Evolutionary conservation across 2,888 invertebrate genomes (phyloP).

Genomic region (Microctonus aethiopoides): DNA sequence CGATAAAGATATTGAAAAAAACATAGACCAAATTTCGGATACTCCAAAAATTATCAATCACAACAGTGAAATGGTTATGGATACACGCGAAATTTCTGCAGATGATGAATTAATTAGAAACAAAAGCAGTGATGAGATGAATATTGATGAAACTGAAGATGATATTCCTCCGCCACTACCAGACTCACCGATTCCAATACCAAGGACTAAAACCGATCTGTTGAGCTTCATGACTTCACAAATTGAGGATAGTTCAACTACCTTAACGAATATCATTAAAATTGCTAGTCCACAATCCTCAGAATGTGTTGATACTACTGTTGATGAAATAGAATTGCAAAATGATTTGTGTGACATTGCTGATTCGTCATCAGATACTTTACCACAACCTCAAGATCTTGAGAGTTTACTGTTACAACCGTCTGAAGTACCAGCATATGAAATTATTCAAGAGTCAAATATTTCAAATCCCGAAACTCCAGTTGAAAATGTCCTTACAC

Average conservation of each 20-base stretch:
- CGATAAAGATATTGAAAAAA: constrained; percentile 15
- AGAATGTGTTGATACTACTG: constrained; percentile 9
- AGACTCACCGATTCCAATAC: constrained; percentile 48
- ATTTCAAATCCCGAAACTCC: constrained; percentile 37
- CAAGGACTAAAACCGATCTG: constrained; percentile 42
- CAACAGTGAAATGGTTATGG: not conserved
- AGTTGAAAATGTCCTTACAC: constrained; percentile 49
- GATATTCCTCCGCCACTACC: constrained; percentile 52
- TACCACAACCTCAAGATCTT: not conserved
- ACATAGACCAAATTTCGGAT: constrained; percentile 13
- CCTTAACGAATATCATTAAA: constrained; percentile 45
- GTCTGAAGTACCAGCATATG: constrained; percentile 12
- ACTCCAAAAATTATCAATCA: too few relatives aligned
- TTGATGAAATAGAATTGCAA: not conserved
- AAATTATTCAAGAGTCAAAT: constrained; percentile 11
- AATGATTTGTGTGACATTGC: not conserved
- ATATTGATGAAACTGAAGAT: constrained; percentile 36
- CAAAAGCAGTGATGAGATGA: not conserved
- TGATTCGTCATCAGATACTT: constrained; percentile 9
- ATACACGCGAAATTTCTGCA: constrained; percentile 15
- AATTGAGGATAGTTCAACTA: constrained; percentile 38
- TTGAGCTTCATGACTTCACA: constrained; percentile 44
- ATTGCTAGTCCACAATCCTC: not conserved
- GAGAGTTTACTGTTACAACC: constrained; percentile 23
- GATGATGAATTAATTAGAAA: not conserved